A percentile compares a stretch with the other conserved stretches of the same genome.
These are phyloP conservation scores for Hetaerina americana DNA, from an alignment of 1,140 invertebrate species.

Conservation along the genomic window DNA sequence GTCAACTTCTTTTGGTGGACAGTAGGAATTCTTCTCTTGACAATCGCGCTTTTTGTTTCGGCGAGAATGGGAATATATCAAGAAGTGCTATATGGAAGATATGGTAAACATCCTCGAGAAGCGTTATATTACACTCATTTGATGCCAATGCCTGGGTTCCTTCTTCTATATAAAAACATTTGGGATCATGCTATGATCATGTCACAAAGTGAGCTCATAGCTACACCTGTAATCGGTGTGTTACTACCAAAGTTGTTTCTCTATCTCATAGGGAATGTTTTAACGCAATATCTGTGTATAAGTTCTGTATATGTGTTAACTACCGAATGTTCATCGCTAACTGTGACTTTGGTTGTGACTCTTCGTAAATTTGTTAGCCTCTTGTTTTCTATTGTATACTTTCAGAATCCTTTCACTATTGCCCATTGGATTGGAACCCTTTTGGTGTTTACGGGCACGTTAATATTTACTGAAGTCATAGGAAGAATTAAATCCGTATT, in stretches of 20 bases:
- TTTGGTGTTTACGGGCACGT: slow-evolving; percentile 83
- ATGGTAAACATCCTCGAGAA: slow-evolving; percentile 90
- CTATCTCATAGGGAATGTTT: slow-evolving; percentile 72
- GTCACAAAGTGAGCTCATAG: slow-evolving; percentile 37
- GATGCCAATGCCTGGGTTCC: slow-evolving; percentile 1
- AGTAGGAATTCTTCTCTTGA: slow-evolving; percentile 66
- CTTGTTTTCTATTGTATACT: slow-evolving; percentile 91
- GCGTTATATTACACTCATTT: slow-evolving; percentile 74
- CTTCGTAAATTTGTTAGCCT: slow-evolving; percentile 90
- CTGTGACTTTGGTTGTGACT: slow-evolving; percentile 91
- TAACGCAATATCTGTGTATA: slow-evolving; percentile 93
- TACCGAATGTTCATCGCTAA: slow-evolving; percentile 84
- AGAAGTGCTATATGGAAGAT: slow-evolving; percentile 66
- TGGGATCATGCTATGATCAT: slow-evolving; percentile 50
- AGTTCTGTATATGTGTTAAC: slow-evolving; percentile 88
- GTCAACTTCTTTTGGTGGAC: slow-evolving; percentile 62
- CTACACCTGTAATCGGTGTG: slow-evolving; percentile 31
- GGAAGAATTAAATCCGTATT: slow-evolving; percentile 1
- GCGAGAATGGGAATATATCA: slow-evolving; percentile 95
- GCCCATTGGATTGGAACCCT: slow-evolving; percentile 86
- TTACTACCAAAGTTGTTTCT: slow-evolving; percentile 58
- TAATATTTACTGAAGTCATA: slow-evolving; percentile 73
- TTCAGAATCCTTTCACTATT: slow-evolving; percentile 84
- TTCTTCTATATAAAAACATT: slow-evolving; percentile 57
- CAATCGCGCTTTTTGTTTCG: slow-evolving; percentile 80